Evolutionary conservation across 2,797 vertebrate species (phyloP).

Genomic region (Hephaestus fuliginosus): DNA sequence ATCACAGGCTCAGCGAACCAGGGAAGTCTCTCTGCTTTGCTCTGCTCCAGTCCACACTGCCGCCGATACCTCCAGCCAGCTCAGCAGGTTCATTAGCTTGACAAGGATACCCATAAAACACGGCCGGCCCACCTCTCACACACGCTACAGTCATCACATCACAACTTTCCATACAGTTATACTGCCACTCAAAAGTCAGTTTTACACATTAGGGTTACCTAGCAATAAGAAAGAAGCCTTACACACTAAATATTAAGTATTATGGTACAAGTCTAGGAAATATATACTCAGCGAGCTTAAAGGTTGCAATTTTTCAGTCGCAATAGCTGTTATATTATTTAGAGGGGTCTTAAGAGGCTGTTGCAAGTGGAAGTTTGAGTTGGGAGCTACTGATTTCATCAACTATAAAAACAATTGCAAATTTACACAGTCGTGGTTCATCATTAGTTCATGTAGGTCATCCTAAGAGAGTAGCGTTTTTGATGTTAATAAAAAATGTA

Average conservation of each 20-base stretch:
- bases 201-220: not conserved
- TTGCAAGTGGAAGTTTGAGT: slow-evolving; percentile 19
- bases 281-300: not conserved
- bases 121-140: slow-evolving; percentile 38
- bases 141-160: slow-evolving; percentile 4
- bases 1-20: slow-evolving; percentile 79
- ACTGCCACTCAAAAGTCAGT: not conserved
- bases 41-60: slow-evolving; percentile 67
- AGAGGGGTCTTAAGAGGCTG: not conserved
- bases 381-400: slow-evolving; percentile 6
- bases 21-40: slow-evolving; percentile 63
- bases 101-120: slow-evolving; percentile 70
- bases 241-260: not conserved
- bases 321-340: slow-evolving; percentile 1
- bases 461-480: not conserved
- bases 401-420: slow-evolving; percentile 3
- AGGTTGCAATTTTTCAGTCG: slow-evolving; percentile 27
- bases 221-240: not conserved
- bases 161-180: not conserved
- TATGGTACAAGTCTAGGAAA: not conserved
- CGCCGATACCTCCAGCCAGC: slow-evolving; percentile 67
- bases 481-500: not conserved
- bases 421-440: slow-evolving; percentile 3
- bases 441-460: not conserved
- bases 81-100: slow-evolving; percentile 80